phyloP scores from a whole-genome alignment of 2,113 vertebrate species.

The Bubo bubo region DNA sequence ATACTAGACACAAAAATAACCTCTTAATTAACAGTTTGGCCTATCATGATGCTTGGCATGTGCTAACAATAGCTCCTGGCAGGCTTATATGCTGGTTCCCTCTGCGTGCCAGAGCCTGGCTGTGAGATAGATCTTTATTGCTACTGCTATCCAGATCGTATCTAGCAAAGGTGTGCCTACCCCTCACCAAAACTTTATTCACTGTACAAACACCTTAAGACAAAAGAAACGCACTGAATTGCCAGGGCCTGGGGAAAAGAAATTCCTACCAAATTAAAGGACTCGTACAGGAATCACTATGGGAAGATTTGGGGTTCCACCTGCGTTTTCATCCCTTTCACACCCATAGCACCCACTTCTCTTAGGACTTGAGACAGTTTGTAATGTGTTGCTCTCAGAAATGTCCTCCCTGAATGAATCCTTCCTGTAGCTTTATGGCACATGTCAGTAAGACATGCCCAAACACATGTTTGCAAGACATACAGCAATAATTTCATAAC shows the following conservation, averaged over 20 bases:
- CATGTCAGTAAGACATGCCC: neutral
- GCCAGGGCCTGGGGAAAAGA: neutral
- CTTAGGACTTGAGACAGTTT: neutral
- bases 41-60: neutral
- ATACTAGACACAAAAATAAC: neutral
- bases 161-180: neutral
- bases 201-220: neutral
- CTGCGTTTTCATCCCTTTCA: neutral
- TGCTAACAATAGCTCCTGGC: neutral
- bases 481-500: neutral
- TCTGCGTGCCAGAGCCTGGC: neutral
- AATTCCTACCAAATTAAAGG: neutral
- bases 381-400: neutral
- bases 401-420: neutral
- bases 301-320: neutral
- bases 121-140: neutral
- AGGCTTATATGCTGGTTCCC: fast-evolving
- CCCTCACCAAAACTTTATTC: neutral
- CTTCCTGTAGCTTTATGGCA: neutral
- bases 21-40: neutral
- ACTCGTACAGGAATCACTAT: neutral
- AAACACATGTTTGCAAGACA: neutral
- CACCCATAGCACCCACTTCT: fast-evolving
- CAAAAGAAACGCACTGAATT: neutral
- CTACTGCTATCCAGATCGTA: neutral